A percentile compares a stretch with the other conserved stretches of the same genome.
Conservation (phyloP, 53 echinoderm and acorn worm species). For the Henricia sp. region DNA sequence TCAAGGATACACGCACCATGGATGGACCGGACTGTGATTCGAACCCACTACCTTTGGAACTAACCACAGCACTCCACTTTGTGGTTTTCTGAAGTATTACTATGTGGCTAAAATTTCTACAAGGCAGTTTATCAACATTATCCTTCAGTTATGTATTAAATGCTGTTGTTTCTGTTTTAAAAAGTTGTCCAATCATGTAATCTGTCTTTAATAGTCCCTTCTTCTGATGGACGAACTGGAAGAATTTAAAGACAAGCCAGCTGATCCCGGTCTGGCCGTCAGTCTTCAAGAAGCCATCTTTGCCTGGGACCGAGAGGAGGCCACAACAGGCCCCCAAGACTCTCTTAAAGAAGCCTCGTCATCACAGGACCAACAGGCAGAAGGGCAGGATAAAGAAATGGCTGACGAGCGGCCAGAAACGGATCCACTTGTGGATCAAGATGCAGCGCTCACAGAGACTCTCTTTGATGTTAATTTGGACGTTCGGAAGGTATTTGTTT, state of each 20-base stretch:
- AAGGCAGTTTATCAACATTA: no score
- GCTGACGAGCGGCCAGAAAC: not conserved
- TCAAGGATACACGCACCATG: no score
- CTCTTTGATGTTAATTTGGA: slow-evolving; percentile 65
- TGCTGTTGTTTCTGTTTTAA: no score
- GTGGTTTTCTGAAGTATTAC: no score
- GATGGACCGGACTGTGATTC: no score
- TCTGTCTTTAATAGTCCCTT: slow-evolving; percentile 56
- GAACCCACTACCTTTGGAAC: no score
- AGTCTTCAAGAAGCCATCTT: slow-evolving; percentile 64
- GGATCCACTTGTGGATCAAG: not conserved
- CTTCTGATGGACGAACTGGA: slow-evolving; percentile 79
- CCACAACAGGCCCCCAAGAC: not conserved
- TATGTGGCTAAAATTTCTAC: no score
- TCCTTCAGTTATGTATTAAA: no score
- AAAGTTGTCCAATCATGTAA: no score
- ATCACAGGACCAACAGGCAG: not conserved
- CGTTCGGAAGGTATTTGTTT: slow-evolving; percentile 56
- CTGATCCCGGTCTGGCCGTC: slow-evolving; percentile 54
- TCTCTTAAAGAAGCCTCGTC: not conserved
- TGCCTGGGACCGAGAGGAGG: slow-evolving; percentile 75
- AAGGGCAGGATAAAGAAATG: not conserved
- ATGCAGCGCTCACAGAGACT: slow-evolving; percentile 36
- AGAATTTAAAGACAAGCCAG: slow-evolving; percentile 62
- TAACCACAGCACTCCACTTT: no score